Conservation (phyloP, 2,113 vertebrate genomes). For the Thunnus thynnus region DNA sequence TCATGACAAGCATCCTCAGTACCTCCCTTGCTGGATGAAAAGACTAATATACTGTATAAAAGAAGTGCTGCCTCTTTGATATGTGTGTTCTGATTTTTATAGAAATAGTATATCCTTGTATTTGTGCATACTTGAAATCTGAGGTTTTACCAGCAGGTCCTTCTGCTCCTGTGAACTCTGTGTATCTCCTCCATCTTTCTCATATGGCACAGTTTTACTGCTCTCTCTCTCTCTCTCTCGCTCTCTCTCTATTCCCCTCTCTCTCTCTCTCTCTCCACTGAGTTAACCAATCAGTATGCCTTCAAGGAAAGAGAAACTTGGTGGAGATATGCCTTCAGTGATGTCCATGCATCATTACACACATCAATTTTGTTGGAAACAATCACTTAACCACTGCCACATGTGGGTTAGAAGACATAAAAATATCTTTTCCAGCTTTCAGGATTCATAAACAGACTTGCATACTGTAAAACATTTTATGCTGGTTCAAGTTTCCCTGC, state of each 20-base stretch:
- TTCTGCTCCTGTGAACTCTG: slow-evolving; percentile 21
- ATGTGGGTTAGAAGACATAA: slow-evolving; percentile 47
- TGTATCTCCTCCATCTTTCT: slow-evolving; percentile 26
- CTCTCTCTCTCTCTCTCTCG: too few relatives aligned
- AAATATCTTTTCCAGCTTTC: slow-evolving; percentile 57
- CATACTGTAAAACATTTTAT: background rate
- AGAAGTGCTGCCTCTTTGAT: background rate
- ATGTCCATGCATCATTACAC: slow-evolving; percentile 58
- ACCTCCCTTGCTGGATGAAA: too few relatives aligned
- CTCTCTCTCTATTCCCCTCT: background rate
- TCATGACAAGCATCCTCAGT: too few relatives aligned
- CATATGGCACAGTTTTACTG: slow-evolving; percentile 39
- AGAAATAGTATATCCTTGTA: background rate
- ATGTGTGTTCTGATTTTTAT: background rate
- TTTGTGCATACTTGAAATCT: background rate
- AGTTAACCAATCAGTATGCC: slow-evolving; percentile 14
- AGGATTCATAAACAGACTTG: slow-evolving; percentile 44
- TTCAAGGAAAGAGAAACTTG: slow-evolving; percentile 14
- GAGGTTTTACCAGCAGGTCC: slow-evolving; percentile 25
- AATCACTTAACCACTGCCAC: slow-evolving; percentile 57
- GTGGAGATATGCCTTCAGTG: slow-evolving; percentile 50
- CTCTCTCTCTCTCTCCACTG: background rate
- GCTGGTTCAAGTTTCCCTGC: too few relatives aligned
- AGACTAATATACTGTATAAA: too few relatives aligned
- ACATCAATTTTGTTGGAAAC: slow-evolving; percentile 58